Percentiles rank a stretch among this genome's conserved stretches.
phyloP scores from a whole-genome alignment of 2,888 invertebrate species.

The Caenorhabditis sp. region DNA sequence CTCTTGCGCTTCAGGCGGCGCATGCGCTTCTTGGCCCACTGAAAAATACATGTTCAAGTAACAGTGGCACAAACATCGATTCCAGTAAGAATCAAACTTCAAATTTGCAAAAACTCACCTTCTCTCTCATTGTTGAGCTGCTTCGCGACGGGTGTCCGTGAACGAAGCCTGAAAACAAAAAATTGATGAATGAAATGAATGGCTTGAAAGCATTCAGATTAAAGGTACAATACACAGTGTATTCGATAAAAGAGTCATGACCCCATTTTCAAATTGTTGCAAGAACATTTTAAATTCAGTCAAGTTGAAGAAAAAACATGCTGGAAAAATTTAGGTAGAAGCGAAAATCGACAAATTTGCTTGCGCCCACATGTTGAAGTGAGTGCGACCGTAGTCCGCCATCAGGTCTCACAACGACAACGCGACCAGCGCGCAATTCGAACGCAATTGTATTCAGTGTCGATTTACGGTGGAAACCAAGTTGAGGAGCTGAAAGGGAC shows the following conservation, averaged over 20 bases:
- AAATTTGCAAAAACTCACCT: conserved; percentile 44
- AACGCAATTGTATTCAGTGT: conserved; percentile 10
- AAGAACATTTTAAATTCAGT: too few relatives aligned
- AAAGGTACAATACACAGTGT: too few relatives aligned
- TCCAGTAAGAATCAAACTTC: not conserved
- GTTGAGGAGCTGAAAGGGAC: too few relatives aligned
- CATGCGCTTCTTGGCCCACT: conserved; percentile 83
- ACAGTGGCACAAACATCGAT: too few relatives aligned
- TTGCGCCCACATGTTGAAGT: not conserved
- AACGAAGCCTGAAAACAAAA: conserved; percentile 65
- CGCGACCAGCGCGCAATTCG: conserved; percentile 58
- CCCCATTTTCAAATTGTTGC: too few relatives aligned
- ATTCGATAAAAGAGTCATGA: too few relatives aligned
- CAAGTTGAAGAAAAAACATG: not conserved
- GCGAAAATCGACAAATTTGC: not conserved
- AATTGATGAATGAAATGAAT: not conserved
- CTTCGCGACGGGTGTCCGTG: conserved; percentile 64
- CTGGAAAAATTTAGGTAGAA: conserved; percentile 9
- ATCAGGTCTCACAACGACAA: conserved; percentile 62
- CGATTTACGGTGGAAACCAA: too few relatives aligned
- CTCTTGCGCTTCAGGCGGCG: conserved; percentile 83
- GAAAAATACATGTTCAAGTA: conserved; percentile 23
- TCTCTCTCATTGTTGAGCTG: conserved; percentile 68
- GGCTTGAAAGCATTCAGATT: not conserved
- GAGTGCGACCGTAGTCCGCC: conserved; percentile 33